Evolutionary conservation across 1,140 invertebrate genomes (phyloP).

Genomic region (Pachypsylla venusta): DNA sequence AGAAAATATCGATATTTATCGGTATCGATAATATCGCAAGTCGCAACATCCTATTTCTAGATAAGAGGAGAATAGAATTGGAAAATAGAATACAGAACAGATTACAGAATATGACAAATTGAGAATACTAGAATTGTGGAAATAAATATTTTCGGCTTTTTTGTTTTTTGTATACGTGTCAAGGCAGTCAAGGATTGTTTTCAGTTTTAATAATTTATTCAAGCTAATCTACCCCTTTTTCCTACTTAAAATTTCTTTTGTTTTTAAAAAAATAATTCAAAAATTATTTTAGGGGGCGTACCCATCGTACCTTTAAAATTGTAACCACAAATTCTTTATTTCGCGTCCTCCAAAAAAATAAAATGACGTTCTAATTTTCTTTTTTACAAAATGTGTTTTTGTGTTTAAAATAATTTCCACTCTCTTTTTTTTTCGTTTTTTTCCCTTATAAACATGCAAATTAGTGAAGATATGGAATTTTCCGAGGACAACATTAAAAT

Average conservation of each 20-base stretch:
- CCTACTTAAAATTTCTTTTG: not conserved
- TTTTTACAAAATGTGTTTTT: not conserved
- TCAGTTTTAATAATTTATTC: not conserved
- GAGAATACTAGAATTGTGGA: too few relatives aligned
- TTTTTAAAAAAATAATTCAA: not conserved
- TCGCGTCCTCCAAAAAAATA: not conserved
- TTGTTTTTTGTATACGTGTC: constrained; percentile 6
- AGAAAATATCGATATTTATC: too few relatives aligned
- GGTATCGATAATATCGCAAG: too few relatives aligned
- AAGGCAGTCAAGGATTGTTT: not conserved
- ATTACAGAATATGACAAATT: too few relatives aligned
- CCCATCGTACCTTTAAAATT: too few relatives aligned
- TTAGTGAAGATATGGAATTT: not conserved
- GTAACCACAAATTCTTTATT: not conserved
- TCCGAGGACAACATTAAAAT: not conserved
- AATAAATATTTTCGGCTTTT: too few relatives aligned
- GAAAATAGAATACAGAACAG: too few relatives aligned
- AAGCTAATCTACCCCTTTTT: not conserved
- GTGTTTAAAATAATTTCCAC: not conserved
- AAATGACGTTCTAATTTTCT: too few relatives aligned
- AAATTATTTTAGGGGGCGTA: too few relatives aligned
- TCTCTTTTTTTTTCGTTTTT: not conserved
- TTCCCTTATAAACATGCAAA: constrained; percentile 1
- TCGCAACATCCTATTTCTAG: too few relatives aligned
- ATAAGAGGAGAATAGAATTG: too few relatives aligned